phyloP scores from a whole-genome alignment of 2,888 invertebrate species.

The Panopea generosa region DNA sequence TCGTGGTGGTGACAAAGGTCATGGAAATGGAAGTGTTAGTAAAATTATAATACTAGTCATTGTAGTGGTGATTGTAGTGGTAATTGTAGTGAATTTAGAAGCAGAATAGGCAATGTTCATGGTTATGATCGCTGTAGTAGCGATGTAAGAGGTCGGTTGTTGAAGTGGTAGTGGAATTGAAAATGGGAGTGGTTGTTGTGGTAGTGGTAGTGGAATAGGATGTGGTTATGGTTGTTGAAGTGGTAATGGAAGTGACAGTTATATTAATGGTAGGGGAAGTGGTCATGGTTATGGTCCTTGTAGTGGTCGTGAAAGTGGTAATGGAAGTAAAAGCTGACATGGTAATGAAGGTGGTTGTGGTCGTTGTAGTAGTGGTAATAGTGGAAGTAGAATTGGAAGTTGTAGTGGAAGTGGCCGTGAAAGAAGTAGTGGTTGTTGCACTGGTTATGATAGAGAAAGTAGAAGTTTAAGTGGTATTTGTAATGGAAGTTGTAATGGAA shows the following conservation, averaged over 20 bases:
- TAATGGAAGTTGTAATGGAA: too few species aligned
- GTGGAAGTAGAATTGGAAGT: constrained; percentile 3
- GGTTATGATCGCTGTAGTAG: too few species aligned
- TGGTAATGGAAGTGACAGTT: background rate
- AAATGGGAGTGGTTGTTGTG: too few species aligned
- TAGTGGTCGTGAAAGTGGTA: background rate
- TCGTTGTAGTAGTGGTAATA: constrained; percentile 24
- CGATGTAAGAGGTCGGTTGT: too few species aligned
- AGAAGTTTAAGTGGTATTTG: too few species aligned
- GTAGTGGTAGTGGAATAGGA: background rate
- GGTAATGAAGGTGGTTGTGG: constrained; percentile 13
- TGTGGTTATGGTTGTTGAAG: background rate
- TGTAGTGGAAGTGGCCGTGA: constrained; percentile 18
- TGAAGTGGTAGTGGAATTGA: constrained; percentile 2
- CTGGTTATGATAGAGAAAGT: too few species aligned
- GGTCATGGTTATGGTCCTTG: background rate
- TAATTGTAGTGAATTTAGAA: too few species aligned
- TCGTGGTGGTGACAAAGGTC: too few species aligned
- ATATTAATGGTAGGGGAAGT: background rate
- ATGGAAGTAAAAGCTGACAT: constrained; percentile 2
- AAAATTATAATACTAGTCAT: too few species aligned
- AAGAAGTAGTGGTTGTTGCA: constrained; percentile 16
- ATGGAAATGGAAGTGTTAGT: too few species aligned
- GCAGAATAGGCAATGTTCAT: too few species aligned
- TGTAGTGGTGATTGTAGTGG: constrained; percentile 18